These are phyloP conservation scores for Eurystomus glaucurus DNA, from an alignment of 2,797 vertebrate species.

Conservation along the genomic window DNA sequence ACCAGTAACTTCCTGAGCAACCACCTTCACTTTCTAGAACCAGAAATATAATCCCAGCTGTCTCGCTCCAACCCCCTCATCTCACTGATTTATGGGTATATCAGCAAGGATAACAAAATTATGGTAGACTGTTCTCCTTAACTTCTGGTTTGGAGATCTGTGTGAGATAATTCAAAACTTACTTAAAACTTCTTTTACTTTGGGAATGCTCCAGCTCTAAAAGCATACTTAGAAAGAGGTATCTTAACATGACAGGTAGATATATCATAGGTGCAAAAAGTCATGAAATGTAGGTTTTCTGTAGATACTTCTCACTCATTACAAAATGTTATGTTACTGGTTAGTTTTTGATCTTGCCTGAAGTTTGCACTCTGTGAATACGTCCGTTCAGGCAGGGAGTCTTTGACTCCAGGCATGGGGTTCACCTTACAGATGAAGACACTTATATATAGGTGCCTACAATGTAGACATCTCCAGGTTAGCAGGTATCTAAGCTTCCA, in stretches of 20 bases:
- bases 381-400: rapidly evolving
- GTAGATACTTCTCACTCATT: not conserved
- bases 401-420: not conserved
- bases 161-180: not conserved
- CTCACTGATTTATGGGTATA: not conserved
- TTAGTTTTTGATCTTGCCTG: not conserved
- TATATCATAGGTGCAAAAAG: not conserved
- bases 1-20: not conserved
- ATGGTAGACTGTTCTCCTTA: not conserved
- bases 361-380: not conserved
- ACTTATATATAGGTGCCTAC: not conserved
- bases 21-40: not conserved
- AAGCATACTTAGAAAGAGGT: not conserved
- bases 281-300: not conserved
- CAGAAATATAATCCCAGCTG: not conserved
- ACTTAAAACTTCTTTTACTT: not conserved
- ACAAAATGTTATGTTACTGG: not conserved
- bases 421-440: not conserved
- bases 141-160: not conserved
- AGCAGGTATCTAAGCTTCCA: rapidly evolving
- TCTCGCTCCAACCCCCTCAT: not conserved
- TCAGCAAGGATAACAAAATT: not conserved
- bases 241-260: not conserved
- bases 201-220: not conserved
- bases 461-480: not conserved